phyloP scores from a whole-genome alignment of 2,888 invertebrate species.

The Synergus itoensis region DNA sequence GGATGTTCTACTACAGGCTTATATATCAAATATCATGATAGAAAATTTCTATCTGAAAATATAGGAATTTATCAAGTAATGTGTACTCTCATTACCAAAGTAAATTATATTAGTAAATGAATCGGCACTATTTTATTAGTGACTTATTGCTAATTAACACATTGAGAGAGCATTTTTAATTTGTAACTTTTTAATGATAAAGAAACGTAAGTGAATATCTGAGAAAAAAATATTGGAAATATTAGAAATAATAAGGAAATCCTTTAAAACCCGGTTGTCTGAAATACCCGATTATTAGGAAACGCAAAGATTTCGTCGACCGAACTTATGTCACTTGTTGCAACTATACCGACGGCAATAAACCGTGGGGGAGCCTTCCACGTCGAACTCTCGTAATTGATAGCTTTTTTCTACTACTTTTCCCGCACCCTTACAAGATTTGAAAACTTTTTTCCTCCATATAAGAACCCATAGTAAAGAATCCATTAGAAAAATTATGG shows the following conservation, averaged over 20 bases:
- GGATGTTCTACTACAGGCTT: background rate
- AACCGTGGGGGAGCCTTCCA: background rate
- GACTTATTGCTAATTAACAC: no score
- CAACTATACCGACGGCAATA: slow-evolving; percentile 29
- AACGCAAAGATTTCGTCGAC: background rate
- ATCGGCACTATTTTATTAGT: no score
- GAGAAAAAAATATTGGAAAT: slow-evolving; percentile 1
- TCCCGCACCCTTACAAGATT: background rate
- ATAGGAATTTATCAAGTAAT: no score
- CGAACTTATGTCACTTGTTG: slow-evolving; percentile 36
- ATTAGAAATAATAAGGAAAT: background rate
- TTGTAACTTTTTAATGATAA: background rate
- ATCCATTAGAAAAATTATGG: background rate
- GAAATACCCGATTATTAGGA: background rate
- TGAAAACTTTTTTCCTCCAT: background rate
- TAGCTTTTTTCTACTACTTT: background rate
- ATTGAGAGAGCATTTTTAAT: no score
- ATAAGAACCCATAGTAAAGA: background rate
- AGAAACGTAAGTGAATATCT: background rate
- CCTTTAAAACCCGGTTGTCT: background rate
- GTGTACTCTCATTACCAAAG: no score
- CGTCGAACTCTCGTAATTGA: background rate
- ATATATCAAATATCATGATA: background rate
- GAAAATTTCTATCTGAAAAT: background rate
- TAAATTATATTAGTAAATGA: no score